Evolutionary conservation across 2,797 vertebrate genomes (phyloP).

Genomic region (Sphenopsis melanotis): DNA sequence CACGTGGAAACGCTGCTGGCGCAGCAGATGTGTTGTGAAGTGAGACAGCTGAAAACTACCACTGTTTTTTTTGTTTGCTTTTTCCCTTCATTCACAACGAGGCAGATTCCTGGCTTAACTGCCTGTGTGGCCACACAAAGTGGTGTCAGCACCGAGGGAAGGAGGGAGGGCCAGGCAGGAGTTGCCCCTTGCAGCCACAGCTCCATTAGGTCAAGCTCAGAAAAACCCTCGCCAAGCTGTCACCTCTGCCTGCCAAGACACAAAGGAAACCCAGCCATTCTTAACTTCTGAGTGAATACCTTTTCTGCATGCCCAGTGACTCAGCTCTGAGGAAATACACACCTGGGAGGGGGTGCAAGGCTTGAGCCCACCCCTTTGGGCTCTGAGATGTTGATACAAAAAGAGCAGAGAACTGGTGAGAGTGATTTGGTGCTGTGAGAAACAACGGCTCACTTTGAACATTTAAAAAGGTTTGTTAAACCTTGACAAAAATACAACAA

Average conservation of each 20-base stretch:
- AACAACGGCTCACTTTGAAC: too few relatives aligned
- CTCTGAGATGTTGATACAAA: background rate
- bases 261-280: background rate
- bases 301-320: background rate
- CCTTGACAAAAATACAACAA: too few relatives aligned
- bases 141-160: accelerated
- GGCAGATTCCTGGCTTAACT: background rate
- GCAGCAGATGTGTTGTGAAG: background rate
- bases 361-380: accelerated
- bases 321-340: background rate
- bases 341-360: background rate
- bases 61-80: background rate
- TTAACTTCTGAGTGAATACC: accelerated
- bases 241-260: background rate
- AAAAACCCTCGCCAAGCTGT: background rate
- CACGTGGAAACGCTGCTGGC: accelerated
- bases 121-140: background rate
- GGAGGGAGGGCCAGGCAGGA: accelerated
- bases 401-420: background rate
- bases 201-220: background rate
- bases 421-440: background rate
- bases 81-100: background rate
- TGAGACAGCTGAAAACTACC: background rate
- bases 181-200: background rate
- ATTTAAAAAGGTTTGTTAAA: too few relatives aligned